phyloP scores from a whole-genome alignment of 2,888 invertebrate species.

The Catonia carolina region DNA sequence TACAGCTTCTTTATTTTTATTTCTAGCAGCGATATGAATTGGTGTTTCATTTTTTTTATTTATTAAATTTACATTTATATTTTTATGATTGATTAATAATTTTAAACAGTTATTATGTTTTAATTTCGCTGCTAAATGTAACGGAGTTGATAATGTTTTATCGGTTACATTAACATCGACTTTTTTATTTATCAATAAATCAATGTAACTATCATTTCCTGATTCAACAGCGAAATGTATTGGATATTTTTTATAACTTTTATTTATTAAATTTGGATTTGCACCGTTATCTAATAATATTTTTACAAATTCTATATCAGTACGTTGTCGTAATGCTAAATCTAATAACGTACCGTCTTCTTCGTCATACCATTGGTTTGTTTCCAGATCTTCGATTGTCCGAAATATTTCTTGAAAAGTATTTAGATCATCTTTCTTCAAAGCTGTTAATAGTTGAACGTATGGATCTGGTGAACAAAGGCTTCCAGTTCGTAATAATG shows the following conservation, averaged over 20 bases:
- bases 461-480: slow-evolving; percentile 35
- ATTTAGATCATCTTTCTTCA: slow-evolving; percentile 48
- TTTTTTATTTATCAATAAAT: slow-evolving; percentile 44
- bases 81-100: slow-evolving; percentile 37
- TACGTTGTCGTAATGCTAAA: slow-evolving; percentile 48
- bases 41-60: slow-evolving; percentile 40
- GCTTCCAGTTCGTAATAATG: slow-evolving; percentile 22
- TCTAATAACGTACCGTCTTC: slow-evolving; percentile 55
- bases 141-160: slow-evolving; percentile 48
- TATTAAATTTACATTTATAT: slow-evolving; percentile 39
- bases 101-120: slow-evolving; percentile 40
- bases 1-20: slow-evolving; percentile 47
- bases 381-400: slow-evolving; percentile 42
- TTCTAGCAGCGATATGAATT: slow-evolving; percentile 42
- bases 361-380: slow-evolving; percentile 51
- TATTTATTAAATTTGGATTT: slow-evolving; percentile 53
- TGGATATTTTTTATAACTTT: slow-evolving; percentile 52
- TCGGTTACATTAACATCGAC: slow-evolving; percentile 49
- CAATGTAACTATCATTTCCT: slow-evolving; percentile 47
- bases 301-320: slow-evolving; percentile 50
- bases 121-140: slow-evolving; percentile 49
- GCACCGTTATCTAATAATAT: slow-evolving; percentile 54
- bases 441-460: slow-evolving; percentile 47
- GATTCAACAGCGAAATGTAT: slow-evolving; percentile 58
- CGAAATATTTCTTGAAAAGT: slow-evolving; percentile 51